These are phyloP conservation scores for Lerema accius DNA, from an alignment of 1,140 invertebrate genomes.

Conservation along the genomic window DNA sequence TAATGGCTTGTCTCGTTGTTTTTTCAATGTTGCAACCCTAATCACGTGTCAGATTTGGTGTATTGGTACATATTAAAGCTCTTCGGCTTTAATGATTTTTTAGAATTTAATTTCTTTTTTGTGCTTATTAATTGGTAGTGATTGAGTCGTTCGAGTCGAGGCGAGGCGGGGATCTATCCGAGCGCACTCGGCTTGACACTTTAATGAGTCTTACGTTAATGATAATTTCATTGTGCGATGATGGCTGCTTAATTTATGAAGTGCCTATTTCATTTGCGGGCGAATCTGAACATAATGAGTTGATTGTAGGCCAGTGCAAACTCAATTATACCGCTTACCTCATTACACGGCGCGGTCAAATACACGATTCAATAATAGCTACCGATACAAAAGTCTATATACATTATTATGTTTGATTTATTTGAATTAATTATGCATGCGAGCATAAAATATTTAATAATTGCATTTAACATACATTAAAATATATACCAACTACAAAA, in stretches of 20 bases:
- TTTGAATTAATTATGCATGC: no score
- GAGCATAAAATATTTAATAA: no score
- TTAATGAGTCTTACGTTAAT: constrained; percentile 50
- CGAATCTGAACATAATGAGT: not conserved
- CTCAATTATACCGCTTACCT: not conserved
- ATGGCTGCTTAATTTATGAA: constrained; percentile 5
- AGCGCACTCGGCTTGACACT: constrained; percentile 34
- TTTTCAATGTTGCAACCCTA: constrained; percentile 71
- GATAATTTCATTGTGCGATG: constrained; percentile 37
- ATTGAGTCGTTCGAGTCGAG: constrained; percentile 43
- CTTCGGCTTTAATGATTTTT: constrained; percentile 67
- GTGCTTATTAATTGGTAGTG: constrained; percentile 50
- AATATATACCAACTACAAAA: no score
- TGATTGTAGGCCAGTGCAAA: constrained; percentile 12
- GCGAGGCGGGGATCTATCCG: constrained; percentile 5
- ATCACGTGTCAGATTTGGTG: constrained; percentile 79
- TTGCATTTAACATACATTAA: no score
- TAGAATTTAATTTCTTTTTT: constrained; percentile 51
- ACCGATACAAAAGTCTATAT: no score
- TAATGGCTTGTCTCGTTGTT: constrained; percentile 66
- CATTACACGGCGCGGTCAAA: no score
- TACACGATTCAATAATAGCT: no score
- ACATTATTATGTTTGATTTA: no score
- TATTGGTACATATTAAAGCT: constrained; percentile 61
- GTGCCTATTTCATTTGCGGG: constrained; percentile 7